Evolutionary conservation across 30 jellyfish, hydroid and myxozoan species (phyloP), one percentile per base, ranked within the genome.

Genomic region (Calvadosia cruxmelitensis): DNA sequence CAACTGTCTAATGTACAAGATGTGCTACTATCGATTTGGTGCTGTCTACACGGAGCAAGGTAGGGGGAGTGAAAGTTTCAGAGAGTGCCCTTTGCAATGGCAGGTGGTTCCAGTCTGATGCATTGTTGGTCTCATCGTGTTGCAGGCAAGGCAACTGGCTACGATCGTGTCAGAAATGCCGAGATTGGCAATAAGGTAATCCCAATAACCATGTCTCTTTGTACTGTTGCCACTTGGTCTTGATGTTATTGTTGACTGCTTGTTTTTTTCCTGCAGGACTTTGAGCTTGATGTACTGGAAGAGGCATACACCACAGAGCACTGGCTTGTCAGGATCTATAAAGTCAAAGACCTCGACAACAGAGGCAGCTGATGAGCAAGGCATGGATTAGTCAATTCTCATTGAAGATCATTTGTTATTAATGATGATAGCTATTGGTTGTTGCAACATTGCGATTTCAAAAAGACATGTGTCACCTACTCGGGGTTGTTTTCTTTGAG

Each of bases 41-140:
- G 89, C 93, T 30, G 99, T 82, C 36, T 91, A 91, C 73, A 82
- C 99, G 24, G 99, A 91, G 57, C 99, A 91, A 82, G 99, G 95
- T 91, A 49, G 13, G 31, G 10, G 10, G n/a, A n/a, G n/a, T n/a
- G n/a, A n/a, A n/a, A n/a, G n/a, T n/a, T n/a, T n/a, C n/a, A n/a
- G 15, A 5, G 20, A 42, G 20, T 42, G 10, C 15, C 57, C 57
- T 42, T 20, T 10, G 57, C 57, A 42, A 5, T 42, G 10, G 57
- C 10, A 10, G 57, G 57, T 42, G 20, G 10, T 42, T 42, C 15
- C 10, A 10, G 57, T 20, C 10, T 10, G 57, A 42, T 5, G 57
- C 20, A 42, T 42, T 42, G 20, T 42, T 42, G 20, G 27, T 57
- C 10, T 57, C 10, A 12, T 16, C 27, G 12, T 57, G 12, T 34